Percentiles rank a stretch among this genome's conserved stretches.
These are phyloP conservation scores for Tokudaia tokunoshimensis DNA, from an alignment of 2,797 vertebrate species.

Conservation along the genomic window DNA sequence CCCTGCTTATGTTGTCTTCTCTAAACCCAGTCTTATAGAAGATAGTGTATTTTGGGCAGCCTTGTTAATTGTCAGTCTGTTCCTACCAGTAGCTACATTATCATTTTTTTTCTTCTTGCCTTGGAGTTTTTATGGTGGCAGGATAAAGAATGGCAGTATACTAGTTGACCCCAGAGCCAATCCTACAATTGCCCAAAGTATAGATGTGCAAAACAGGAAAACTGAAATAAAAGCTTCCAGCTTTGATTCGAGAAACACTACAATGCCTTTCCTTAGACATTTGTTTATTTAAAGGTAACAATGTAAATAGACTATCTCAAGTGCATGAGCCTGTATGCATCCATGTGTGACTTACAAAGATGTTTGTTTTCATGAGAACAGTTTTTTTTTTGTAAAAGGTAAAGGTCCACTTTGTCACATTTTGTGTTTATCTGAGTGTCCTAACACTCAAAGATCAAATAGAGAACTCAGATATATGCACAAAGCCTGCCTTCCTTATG, in stretches of 20 bases:
- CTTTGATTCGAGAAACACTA: slow-evolving; percentile 54
- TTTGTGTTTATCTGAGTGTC: background rate
- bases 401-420: slow-evolving; percentile 44
- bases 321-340: background rate
- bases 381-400: slow-evolving; percentile 26
- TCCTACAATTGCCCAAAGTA: slow-evolving; percentile 14
- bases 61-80: background rate
- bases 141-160: background rate
- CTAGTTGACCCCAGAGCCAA: slow-evolving; percentile 12
- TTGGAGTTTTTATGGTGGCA: background rate
- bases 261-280: slow-evolving; percentile 16
- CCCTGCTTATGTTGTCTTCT: background rate
- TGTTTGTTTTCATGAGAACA: background rate
- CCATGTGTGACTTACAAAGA: background rate
- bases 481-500: slow-evolving; percentile 2
- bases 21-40: background rate
- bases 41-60: background rate
- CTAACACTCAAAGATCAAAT: slow-evolving; percentile 6
- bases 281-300: slow-evolving; percentile 10
- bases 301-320: slow-evolving; percentile 16
- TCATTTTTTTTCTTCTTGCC: background rate
- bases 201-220: background rate
- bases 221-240: background rate
- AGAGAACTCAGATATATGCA: slow-evolving; percentile 12
- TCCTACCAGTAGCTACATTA: background rate